These are phyloP conservation scores for Beris morrisii DNA, from an alignment of 2,888 invertebrate species.

Conservation along the genomic window DNA sequence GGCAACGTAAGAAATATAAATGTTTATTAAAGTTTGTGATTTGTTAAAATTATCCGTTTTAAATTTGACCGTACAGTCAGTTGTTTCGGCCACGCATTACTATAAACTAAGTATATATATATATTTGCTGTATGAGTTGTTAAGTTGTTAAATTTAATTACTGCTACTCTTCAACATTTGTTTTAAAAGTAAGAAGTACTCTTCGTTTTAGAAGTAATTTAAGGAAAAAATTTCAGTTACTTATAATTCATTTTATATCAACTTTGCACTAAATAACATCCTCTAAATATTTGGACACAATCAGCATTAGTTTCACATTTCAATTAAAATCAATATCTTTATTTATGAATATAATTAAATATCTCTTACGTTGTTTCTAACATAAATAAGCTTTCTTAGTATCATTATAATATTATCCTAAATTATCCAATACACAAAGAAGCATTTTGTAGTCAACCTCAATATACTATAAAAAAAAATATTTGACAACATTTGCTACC, in stretches of 20 bases:
- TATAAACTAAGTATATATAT: not conserved
- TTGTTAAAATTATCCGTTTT: constrained; percentile 21
- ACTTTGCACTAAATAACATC: not conserved
- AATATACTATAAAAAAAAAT: not conserved
- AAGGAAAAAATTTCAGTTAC: too few species aligned
- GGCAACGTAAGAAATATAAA: constrained; percentile 40
- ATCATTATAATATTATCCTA: constrained; percentile 7
- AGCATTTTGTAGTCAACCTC: constrained; percentile 19
- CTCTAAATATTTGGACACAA: not conserved
- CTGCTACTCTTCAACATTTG: too few species aligned
- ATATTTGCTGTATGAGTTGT: too few species aligned
- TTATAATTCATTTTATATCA: too few species aligned
- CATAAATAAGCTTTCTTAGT: not conserved
- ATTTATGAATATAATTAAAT: not conserved
- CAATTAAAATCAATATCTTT: too few species aligned
- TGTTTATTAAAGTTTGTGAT: constrained; percentile 31
- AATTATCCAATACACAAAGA: constrained; percentile 17
- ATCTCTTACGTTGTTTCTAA: constrained; percentile 34
- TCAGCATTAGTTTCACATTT: too few species aligned
- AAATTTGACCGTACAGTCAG: constrained; percentile 3
- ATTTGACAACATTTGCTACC: not conserved
- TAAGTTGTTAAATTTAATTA: too few species aligned
- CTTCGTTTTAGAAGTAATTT: too few species aligned
- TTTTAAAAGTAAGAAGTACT: too few species aligned
- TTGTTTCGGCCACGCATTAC: constrained; percentile 36